These are phyloP conservation scores for Amphimallon solstitiale DNA, from an alignment of 2,888 invertebrate species.

Conservation along the genomic window DNA sequence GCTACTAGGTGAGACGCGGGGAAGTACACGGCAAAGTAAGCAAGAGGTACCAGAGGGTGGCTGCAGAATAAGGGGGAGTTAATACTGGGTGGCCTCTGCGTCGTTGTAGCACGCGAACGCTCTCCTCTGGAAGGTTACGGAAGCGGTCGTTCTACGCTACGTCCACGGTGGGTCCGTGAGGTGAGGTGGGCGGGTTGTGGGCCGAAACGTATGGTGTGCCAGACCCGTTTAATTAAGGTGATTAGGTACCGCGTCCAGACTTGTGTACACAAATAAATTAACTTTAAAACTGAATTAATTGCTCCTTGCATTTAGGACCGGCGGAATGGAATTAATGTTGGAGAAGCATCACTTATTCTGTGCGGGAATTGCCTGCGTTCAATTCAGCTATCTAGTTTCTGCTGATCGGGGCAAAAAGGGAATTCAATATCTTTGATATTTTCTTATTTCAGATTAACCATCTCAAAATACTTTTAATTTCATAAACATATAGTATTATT, in stretches of 20 bases:
- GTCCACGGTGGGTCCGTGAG: slow-evolving; percentile 11
- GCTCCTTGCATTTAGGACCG: slow-evolving; percentile 62
- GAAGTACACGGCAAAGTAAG: not conserved
- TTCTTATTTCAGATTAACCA: too few relatives aligned
- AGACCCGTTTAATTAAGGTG: slow-evolving; percentile 64
- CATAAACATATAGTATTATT: too few relatives aligned
- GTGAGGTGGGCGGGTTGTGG: slow-evolving; percentile 17
- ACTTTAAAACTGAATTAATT: slow-evolving; percentile 65
- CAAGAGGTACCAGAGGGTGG: slow-evolving; percentile 18
- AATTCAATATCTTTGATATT: too few relatives aligned
- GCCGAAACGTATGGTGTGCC: slow-evolving; percentile 49
- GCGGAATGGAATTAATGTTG: slow-evolving; percentile 54
- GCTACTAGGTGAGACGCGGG: slow-evolving; percentile 17
- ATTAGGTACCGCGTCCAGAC: slow-evolving; percentile 61
- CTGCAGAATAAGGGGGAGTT: slow-evolving; percentile 21
- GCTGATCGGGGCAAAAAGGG: too few relatives aligned
- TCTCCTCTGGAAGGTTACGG: not conserved
- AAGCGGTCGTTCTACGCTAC: not conserved
- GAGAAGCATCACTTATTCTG: too few relatives aligned
- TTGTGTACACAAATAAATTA: slow-evolving; percentile 64
- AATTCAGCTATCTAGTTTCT: too few relatives aligned
- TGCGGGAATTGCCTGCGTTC: slow-evolving; percentile 26
- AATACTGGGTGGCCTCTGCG: slow-evolving; percentile 13
- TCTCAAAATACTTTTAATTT: too few relatives aligned
- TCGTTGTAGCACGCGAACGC: slow-evolving; percentile 23